phyloP scores from a whole-genome alignment of 1,140 invertebrate genomes.

The Apis mellifera region DNA sequence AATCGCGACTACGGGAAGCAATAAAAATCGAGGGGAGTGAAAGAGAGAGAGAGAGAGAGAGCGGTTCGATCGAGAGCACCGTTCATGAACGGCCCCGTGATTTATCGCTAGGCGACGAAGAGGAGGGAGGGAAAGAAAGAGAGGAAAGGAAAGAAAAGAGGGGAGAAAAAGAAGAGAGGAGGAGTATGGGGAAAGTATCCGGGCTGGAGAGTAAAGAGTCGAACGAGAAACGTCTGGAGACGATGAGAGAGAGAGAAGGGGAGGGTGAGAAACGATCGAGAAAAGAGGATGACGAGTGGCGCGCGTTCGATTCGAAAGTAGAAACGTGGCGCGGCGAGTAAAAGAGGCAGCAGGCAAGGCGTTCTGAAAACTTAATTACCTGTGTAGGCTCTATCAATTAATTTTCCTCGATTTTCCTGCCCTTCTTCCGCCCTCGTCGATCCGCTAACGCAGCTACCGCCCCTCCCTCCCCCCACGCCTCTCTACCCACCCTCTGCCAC shows the following conservation, averaged over 20 bases:
- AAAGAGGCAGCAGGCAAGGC: slow-evolving; percentile 66
- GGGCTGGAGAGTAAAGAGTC: background rate
- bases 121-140: slow-evolving; percentile 6
- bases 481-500: slow-evolving; percentile 55
- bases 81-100: slow-evolving; percentile 52
- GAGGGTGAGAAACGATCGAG: slow-evolving; percentile 52
- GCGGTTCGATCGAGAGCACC: slow-evolving; percentile 48
- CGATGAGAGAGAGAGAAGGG: background rate
- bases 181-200: slow-evolving; percentile 16
- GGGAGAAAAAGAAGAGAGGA: background rate
- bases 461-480: slow-evolving; percentile 1
- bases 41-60: background rate
- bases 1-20: slow-evolving; percentile 54
- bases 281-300: slow-evolving; percentile 44
- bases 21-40: slow-evolving; percentile 61
- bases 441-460: slow-evolving; percentile 41
- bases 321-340: slow-evolving; percentile 53
- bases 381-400: slow-evolving; percentile 81
- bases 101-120: slow-evolving; percentile 50
- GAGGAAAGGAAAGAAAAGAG: background rate
- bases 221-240: slow-evolving; percentile 42
- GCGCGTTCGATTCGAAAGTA: slow-evolving; percentile 23
- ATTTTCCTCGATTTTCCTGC: slow-evolving; percentile 78
- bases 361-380: slow-evolving; percentile 81
- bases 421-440: slow-evolving; percentile 44